A percentile compares a stretch with the other conserved stretches of the same genome.
Conservation (phyloP, 2,113 vertebrate species). For the Sardina pilchardus region DNA sequence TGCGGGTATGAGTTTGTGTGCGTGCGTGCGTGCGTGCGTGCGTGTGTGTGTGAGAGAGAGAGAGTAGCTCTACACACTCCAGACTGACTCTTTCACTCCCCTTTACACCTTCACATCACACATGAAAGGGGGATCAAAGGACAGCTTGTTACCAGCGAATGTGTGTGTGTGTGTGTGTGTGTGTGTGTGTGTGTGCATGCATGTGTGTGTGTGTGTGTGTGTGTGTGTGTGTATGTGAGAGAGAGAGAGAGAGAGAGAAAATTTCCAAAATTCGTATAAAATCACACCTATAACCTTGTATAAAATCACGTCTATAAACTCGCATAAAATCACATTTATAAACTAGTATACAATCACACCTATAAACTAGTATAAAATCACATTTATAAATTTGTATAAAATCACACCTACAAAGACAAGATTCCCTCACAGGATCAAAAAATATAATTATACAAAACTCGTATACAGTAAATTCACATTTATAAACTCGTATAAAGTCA, state of each 20-base stretch:
- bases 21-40: not conserved
- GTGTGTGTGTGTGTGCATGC: not conserved
- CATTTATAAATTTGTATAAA: too few species aligned
- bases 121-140: conserved; percentile 11
- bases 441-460: too few species aligned
- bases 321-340: too few species aligned
- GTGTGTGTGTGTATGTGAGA: not conserved
- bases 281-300: too few species aligned
- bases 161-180: not conserved
- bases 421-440: too few species aligned
- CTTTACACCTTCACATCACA: conserved; percentile 7
- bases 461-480: too few species aligned
- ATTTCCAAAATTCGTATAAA: too few species aligned
- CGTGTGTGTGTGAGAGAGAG: not conserved
- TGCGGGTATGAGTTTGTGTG: not conserved
- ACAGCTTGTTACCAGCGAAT: not conserved
- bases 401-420: too few species aligned
- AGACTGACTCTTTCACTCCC: not conserved
- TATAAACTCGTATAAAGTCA: too few species aligned
- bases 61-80: not conserved
- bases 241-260: not conserved
- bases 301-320: too few species aligned
- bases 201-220: not conserved
- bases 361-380: too few species aligned
- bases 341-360: too few species aligned